Evolutionary conservation across 2,888 invertebrate genomes (phyloP), one percentile per base, ranked within the genome.

Genomic region (Acrocera orbiculus): DNA sequence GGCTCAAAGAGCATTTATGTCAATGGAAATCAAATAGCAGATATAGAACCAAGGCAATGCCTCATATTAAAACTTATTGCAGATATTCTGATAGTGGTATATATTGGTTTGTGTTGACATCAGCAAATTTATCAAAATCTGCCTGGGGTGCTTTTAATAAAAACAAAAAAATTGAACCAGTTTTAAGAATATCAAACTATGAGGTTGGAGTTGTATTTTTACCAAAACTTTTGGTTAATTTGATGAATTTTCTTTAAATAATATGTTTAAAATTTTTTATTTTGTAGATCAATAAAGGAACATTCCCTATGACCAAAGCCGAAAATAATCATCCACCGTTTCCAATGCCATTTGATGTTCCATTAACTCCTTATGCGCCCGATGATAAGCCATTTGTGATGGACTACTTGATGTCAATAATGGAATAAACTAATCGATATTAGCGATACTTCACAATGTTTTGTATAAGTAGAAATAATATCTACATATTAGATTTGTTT

Each of bases 81-180:
- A 67, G 93, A 8, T 59, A 76, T 3, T 79, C 80, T 0, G 73
- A 76, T 0, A 76, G 85, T 0, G 49, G 56, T 0, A 42, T 61
- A n/a, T 54, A 58, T 38, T 96, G 78, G 76, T 87, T 82, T 54
- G 59, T 86, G 1, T 62, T 95, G 1, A 92, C 92, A 0, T 93
- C 93, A 34, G 89, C 86, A 0, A 98, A 98, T 63, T 63, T 95
- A 19, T 96, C 95, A 9, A 95, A 93, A 63, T 89, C 95, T 2
- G 96, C 96, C 0, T 96, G 96, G 96, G 96, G 96, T 25, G 62
- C 62, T 8, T 56, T 67, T 7, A 73, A 71, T 41, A 71, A 68
- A 39, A 69, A 67, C 26, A 40, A 49, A 4, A 47, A 69, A 61
- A 57, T 71, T 58, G 67, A 72, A 53, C 58, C 59, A 0, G 65